These are phyloP conservation scores for Dermochelys coriacea DNA, from an alignment of 2,797 vertebrate genomes.

Conservation along the genomic window DNA sequence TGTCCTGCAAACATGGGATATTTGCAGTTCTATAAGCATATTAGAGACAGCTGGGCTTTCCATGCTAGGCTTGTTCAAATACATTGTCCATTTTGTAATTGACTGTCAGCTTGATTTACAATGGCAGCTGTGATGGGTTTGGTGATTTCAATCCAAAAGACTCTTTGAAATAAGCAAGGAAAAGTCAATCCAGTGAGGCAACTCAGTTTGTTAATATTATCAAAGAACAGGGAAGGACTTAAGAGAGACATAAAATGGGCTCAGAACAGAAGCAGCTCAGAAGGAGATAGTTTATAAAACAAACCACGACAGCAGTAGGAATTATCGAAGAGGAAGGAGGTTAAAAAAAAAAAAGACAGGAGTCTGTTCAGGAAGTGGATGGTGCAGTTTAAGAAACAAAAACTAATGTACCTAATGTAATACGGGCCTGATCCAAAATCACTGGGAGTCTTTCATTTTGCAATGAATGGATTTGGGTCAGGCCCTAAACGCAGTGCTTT, in stretches of 20 bases:
- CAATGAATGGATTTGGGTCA: neutral
- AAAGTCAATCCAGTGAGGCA: constrained; percentile 61
- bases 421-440: neutral
- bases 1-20: neutral
- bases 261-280: constrained; percentile 26
- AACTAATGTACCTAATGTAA: neutral
- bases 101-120: constrained; percentile 70
- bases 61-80: constrained; percentile 33
- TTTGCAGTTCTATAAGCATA: constrained; percentile 28
- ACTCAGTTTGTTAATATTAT: constrained; percentile 61
- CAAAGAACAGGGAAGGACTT: constrained; percentile 55
- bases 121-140: constrained; percentile 63
- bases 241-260: constrained; percentile 46
- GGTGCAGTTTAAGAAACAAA: neutral
- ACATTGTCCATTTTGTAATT: constrained; percentile 62
- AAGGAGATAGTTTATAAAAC: constrained; percentile 53
- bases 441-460: neutral
- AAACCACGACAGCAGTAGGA: constrained; percentile 34
- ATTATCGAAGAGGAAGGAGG: neutral
- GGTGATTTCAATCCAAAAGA: constrained; percentile 62
- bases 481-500: fast-evolving
- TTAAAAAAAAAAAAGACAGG: neutral
- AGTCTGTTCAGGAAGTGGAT: neutral
- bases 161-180: constrained; percentile 64
- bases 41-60: constrained; percentile 50